A percentile compares a stretch with the other conserved stretches of the same genome.
phyloP scores from a whole-genome alignment of 2,797 vertebrate species.

The Tokudaia muenninki region DNA sequence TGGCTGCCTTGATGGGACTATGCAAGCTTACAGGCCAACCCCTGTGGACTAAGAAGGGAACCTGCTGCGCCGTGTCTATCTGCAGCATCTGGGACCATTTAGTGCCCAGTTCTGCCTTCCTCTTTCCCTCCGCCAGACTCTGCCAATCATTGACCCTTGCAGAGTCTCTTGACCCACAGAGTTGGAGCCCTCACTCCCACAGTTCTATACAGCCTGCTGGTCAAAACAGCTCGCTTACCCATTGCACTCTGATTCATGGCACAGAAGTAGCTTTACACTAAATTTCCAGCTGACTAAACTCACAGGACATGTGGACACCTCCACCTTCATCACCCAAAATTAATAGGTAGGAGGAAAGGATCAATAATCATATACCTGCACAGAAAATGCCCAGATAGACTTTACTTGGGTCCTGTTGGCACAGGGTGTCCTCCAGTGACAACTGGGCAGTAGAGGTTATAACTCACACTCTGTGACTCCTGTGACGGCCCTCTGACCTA shows the following conservation, averaged over 20 bases:
- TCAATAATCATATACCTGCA: too few species aligned
- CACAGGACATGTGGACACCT: neutral
- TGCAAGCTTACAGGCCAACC: too few species aligned
- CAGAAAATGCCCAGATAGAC: too few species aligned
- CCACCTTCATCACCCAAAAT: neutral
- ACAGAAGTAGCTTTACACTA: neutral
- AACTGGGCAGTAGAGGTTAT: too few species aligned
- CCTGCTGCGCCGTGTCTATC: neutral
- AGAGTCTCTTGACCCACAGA: too few species aligned
- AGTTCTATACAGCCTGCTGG: neutral
- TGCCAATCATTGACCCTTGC: too few species aligned
- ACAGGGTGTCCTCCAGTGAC: too few species aligned
- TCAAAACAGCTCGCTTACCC: neutral
- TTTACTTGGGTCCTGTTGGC: too few species aligned
- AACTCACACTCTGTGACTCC: too few species aligned
- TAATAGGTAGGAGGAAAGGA: accelerated
- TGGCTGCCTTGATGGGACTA: neutral
- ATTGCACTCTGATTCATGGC: neutral
- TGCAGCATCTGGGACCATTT: neutral
- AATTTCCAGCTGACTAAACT: neutral
- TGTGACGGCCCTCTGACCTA: too few species aligned
- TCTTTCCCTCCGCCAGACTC: too few species aligned
- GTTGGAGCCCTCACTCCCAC: neutral
- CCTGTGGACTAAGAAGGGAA: neutral
- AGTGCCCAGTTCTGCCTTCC: too few species aligned